Base-by-base conservation (phyloP, 2,113 vertebrate species). In the Siniperca chuatsi region DNA sequence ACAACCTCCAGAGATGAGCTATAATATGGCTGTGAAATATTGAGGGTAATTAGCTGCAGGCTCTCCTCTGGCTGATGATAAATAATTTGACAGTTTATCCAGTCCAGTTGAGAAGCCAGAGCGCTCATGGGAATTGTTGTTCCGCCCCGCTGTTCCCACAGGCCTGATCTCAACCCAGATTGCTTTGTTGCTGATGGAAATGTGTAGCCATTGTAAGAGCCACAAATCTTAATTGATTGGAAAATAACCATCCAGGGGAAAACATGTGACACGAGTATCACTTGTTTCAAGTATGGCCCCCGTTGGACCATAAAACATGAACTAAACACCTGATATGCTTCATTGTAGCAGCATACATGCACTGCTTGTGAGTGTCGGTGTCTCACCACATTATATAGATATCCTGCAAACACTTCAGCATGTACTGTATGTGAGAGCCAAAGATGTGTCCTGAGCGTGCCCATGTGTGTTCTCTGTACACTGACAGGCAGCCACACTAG, bases 81-180 rank as follows among this genome's bases (percentile, higher is more conserved):
- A 87, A 81, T 90, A 46, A 86, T 84, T 66, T 84, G 85, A 87
- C 73, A 78, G 67, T 84, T 85, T 85, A 84, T 80, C 65, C 67
- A 52, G 48, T 84, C 64, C n/a, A 62, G 68, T 50, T 69, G 42
- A 89, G 57, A 81, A 71, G 75, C 65, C 69, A 44, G 29, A 18
- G 79, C 11, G 12, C 83, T 86, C 37, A 44, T 79, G 82, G 86
- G 84, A 89, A 78, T 81, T 68, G 72, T 54, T 75, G 72, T 76
- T 76, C 75, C n/a, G 0, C 29, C 60, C 70, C 3, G 18, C 37
- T 55, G 60, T 12, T 90, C 84, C 87, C 82, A 72, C 8, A 71
- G 71, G 79, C 55, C 55, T 48, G 8, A 76, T 71, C 72, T 64
- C 64, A 83, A 23, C 54, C 65, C 57, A 69, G 50, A 81, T 74